phyloP scores from a whole-genome alignment of 2,797 vertebrate genomes.

The Betta splendens region DNA sequence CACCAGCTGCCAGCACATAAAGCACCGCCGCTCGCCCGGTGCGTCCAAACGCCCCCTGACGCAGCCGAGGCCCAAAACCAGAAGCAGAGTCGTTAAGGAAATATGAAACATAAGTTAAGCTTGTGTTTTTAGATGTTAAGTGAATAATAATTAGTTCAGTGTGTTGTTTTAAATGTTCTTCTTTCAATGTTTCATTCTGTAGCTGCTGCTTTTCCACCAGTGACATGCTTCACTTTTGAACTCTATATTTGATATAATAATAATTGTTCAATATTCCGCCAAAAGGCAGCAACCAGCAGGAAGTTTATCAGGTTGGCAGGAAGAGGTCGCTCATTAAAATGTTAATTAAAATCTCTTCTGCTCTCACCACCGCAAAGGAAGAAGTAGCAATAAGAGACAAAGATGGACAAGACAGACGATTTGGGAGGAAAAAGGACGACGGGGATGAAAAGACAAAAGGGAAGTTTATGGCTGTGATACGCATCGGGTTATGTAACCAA shows the following conservation, averaged over 20 bases:
- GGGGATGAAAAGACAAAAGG: conserved; percentile 12
- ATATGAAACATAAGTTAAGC: not conserved
- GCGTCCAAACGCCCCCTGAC: conserved; percentile 29
- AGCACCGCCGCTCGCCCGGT: conserved; percentile 54
- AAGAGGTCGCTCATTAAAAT: too few relatives aligned
- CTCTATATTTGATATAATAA: too few relatives aligned
- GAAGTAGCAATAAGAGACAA: not conserved
- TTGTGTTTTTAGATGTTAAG: too few relatives aligned
- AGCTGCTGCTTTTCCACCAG: too few relatives aligned
- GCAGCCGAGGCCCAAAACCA: conserved; percentile 32
- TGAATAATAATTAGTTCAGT: too few relatives aligned
- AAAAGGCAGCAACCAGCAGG: too few relatives aligned
- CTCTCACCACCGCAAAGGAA: not conserved
- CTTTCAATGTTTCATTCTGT: too few relatives aligned
- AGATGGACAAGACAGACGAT: not conserved
- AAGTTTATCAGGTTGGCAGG: too few relatives aligned
- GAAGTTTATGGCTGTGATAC: conserved; percentile 43
- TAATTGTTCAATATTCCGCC: too few relatives aligned
- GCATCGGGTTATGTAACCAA: conserved; percentile 46
- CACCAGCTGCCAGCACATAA: conserved; percentile 74
- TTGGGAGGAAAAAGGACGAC: conserved; percentile 3
- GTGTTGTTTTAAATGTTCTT: too few relatives aligned
- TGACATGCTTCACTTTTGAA: too few relatives aligned
- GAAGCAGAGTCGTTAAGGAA: conserved; percentile 14
- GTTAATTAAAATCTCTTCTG: too few relatives aligned